Evolutionary conservation across 2,797 vertebrate species (phyloP).

Genomic region (Manis crassicaudata): DNA sequence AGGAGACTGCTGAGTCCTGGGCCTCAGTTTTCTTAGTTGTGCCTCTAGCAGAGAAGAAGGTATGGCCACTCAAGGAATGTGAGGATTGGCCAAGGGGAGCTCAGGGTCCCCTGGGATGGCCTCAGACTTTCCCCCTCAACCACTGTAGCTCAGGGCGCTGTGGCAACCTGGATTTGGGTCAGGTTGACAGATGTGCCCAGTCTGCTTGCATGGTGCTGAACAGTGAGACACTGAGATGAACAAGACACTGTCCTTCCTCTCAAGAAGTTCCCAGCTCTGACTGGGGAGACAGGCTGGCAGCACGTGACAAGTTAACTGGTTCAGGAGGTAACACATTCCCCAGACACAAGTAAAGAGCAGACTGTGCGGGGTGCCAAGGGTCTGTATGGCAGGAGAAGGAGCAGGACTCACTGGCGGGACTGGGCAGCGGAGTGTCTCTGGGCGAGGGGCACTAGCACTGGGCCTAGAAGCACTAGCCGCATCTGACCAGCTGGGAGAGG

Average conservation of each 20-base stretch:
- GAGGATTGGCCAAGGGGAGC: not conserved
- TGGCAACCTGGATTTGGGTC: not conserved
- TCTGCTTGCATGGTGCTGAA: not conserved
- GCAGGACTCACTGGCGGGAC: fast-evolving
- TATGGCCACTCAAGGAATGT: not conserved
- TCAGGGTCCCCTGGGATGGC: not conserved
- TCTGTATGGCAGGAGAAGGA: not conserved
- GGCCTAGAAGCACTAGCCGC: not conserved
- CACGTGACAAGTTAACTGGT: fast-evolving
- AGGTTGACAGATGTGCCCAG: not conserved
- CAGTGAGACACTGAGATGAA: not conserved
- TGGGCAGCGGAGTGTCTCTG: not conserved
- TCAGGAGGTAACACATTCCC: not conserved
- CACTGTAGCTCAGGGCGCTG: not conserved
- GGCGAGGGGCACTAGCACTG: not conserved
- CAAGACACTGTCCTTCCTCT: not conserved
- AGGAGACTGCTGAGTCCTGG: not conserved
- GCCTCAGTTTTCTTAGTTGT: not conserved
- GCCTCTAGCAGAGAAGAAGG: not conserved
- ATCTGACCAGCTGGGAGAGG: not conserved
- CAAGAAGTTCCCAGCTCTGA: not conserved
- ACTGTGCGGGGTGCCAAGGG: not conserved
- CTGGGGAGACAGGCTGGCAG: not conserved
- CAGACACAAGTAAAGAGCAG: not conserved
- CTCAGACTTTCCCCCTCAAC: not conserved